These are phyloP conservation scores for Solenopsis invicta DNA, from an alignment of 1,140 invertebrate species.

Conservation along the genomic window DNA sequence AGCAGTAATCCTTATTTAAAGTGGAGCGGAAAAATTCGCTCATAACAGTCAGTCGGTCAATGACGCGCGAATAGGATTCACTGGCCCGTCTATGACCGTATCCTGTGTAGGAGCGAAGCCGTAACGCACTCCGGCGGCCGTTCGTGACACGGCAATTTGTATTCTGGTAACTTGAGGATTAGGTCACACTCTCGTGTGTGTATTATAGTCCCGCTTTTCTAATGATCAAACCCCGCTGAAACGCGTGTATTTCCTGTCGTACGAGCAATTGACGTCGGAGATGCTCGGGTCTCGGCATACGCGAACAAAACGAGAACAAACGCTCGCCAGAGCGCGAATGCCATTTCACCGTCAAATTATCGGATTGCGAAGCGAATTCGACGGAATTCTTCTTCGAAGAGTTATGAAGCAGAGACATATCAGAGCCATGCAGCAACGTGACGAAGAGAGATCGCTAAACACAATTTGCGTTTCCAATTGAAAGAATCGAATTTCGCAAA, in stretches of 20 bases:
- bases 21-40: slow-evolving; percentile 53
- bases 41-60: slow-evolving; percentile 66
- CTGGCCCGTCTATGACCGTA: slow-evolving; percentile 61
- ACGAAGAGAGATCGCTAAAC: not conserved
- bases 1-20: slow-evolving; percentile 39
- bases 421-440: not conserved
- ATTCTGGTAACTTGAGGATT: slow-evolving; percentile 85
- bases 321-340: not conserved
- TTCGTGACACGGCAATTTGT: slow-evolving; percentile 80
- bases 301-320: not conserved
- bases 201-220: slow-evolving; percentile 82
- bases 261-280: slow-evolving; percentile 57
- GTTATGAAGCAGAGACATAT: not conserved
- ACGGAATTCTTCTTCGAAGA: not conserved
- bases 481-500: not conserved
- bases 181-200: slow-evolving; percentile 83
- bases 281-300: not conserved
- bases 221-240: slow-evolving; percentile 81
- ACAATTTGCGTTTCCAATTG: not conserved
- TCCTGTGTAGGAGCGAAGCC: slow-evolving; percentile 53
- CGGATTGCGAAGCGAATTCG: not conserved
- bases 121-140: slow-evolving; percentile 27
- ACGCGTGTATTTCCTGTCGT: slow-evolving; percentile 81
- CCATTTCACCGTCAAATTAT: not conserved
- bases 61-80: slow-evolving; percentile 64